Evolutionary conservation across 2,113 vertebrate species (phyloP), one percentile per base, ranked within the genome.

Genomic region (Furnarius figulus): DNA sequence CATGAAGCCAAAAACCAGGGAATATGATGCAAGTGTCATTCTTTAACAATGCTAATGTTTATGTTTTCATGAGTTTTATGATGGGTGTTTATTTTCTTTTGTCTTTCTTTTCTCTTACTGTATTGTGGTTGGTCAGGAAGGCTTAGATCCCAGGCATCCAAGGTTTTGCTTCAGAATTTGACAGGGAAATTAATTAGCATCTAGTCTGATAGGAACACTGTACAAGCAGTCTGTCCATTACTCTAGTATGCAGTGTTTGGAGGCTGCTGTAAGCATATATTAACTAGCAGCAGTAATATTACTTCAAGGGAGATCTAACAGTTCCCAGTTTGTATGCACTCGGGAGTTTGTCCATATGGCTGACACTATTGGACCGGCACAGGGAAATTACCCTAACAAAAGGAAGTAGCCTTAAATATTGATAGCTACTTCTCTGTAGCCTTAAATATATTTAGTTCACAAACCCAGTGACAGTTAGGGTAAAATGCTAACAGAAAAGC

Each of bases 131-230:
- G 61, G 56, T 91, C 66, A 87, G 70, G 73, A 96, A 62, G 73
- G 84, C 58, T 90, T 90, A 85, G 65, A 88, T 89, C 80, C 86
- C 94, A 96, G 90, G 65, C 76, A 87, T 93, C 66, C 0, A 0
- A 63, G 88, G 50, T 72, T 86, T 87, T 94, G 73, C 61, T 94
- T 90, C 80, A 89, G 80, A 72, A 92, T 85, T 92, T 96, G 88
- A 87, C 86, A 85, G 86, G 80, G 90, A 96, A 86, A 72, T 87
- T 22, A 86, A 84, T 87, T 93, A 76, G 49, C 83, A 93, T 76
- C 50, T 91, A 77, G 58, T 91, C 83, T 90, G 93, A 94, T 50
- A n/a, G 12, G 25, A 65, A 81, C 63, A 71, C 85, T 90, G 83
- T 90, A 50, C 81, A 61, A 87, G 82, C 66, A 76, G 80, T 77